Evolutionary conservation across 2,113 vertebrate species (phyloP).

Genomic region (Mormoops blainvillei): DNA sequence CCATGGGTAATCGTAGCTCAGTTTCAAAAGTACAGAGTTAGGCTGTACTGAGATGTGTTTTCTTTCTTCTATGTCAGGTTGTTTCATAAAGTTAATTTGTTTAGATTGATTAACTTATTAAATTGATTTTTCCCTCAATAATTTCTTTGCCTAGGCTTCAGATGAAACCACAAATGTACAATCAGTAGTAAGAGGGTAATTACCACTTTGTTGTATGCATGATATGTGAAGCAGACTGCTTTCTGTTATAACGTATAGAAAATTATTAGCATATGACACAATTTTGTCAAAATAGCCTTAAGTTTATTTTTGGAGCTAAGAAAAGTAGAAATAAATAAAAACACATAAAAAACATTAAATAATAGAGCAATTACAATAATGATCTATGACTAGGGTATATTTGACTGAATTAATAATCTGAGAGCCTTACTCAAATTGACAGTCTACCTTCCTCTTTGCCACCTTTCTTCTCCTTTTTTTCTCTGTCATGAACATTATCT

Average conservation of each 20-base stretch:
- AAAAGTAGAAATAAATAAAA: conserved; percentile 5
- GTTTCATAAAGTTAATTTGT: neutral
- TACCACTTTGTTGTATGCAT: neutral
- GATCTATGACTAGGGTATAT: neutral
- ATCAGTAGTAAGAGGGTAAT: neutral
- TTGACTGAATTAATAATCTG: neutral
- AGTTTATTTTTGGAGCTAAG: neutral
- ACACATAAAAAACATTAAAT: neutral
- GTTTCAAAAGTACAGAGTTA: neutral
- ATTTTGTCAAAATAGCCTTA: neutral
- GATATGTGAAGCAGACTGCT: neutral
- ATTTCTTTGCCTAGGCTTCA: neutral
- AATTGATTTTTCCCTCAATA: neutral
- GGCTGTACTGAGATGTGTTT: neutral
- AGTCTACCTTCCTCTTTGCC: neutral
- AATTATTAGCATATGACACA: neutral
- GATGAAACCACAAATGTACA: neutral
- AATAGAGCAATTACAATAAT: neutral
- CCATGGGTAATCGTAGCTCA: neutral
- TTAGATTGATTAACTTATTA: neutral
- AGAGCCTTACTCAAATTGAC: neutral
- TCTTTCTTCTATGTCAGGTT: neutral
- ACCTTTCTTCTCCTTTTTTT: neutral
- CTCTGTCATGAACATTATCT: neutral
- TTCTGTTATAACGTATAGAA: neutral